Conservation (phyloP, 2,113 vertebrate species). For the Rhinichthys klamathensis region DNA sequence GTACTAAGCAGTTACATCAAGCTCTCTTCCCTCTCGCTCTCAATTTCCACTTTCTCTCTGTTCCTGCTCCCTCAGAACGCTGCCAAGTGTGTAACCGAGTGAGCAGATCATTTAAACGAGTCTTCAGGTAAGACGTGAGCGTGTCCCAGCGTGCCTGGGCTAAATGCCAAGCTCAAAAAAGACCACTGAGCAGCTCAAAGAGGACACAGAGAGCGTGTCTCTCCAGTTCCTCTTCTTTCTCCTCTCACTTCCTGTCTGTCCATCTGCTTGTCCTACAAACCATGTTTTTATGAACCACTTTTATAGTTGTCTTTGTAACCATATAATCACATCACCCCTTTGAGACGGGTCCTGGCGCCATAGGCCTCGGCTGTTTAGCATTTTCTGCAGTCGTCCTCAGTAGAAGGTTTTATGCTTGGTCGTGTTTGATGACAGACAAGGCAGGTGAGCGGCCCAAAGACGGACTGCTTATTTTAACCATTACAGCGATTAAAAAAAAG, state of each 20-base stretch:
- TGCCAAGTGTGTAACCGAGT: conserved; percentile 44
- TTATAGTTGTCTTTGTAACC: conserved; percentile 1
- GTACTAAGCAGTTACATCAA: not conserved
- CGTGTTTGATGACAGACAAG: not conserved
- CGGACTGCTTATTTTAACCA: not conserved
- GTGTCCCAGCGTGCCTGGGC: conserved; percentile 22
- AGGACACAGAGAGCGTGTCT: not conserved
- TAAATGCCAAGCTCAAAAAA: conserved; percentile 24
- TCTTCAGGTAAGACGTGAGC: conserved; percentile 37
- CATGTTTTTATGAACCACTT: not conserved
- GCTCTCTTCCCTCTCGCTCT: not conserved
- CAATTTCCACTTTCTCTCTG: not conserved
- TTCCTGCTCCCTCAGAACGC: conserved; percentile 4
- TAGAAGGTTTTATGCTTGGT: not conserved
- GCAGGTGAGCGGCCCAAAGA: not conserved
- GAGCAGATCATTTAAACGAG: conserved; percentile 46
- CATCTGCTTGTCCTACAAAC: conserved; percentile 20
- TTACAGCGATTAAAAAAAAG: not conserved
- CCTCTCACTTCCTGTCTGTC: not conserved
- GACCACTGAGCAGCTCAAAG: not conserved
- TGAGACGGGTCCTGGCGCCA: not conserved
- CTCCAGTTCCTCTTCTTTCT: not conserved
- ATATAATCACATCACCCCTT: conserved; percentile 1
- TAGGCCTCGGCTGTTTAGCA: not conserved
- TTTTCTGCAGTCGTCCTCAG: not conserved